Evolutionary conservation across 2,888 invertebrate species (phyloP), one percentile per base, ranked within the genome.

Genomic region (Fragum sueziense): DNA sequence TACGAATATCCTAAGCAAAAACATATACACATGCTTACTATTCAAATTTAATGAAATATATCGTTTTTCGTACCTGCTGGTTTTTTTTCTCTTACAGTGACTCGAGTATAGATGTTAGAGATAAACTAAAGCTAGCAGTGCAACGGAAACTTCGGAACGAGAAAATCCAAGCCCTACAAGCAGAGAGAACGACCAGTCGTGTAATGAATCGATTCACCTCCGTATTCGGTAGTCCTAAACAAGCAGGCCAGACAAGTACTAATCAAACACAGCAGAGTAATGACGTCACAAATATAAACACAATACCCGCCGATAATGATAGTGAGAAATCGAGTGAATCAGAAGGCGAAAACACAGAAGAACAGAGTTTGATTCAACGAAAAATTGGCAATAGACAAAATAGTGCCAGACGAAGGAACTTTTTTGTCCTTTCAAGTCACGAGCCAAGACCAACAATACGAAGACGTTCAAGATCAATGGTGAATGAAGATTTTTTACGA

Each of bases 21-120:
- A n/a, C n/a, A n/a, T n/a, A n/a, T n/a, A n/a, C n/a, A n/a, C n/a
- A n/a, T n/a, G n/a, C n/a, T n/a, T n/a, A n/a, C n/a, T n/a, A n/a
- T n/a, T n/a, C n/a, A n/a, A n/a, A n/a, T n/a, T n/a, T n/a, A n/a
- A n/a, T n/a, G n/a, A n/a, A n/a, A n/a, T n/a, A n/a, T n/a, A n/a
- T n/a, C n/a, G n/a, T n/a, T n/a, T n/a, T n/a, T n/a, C n/a, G n/a
- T n/a, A n/a, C n/a, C n/a, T n/a, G n/a, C n/a, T n/a, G n/a, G n/a
- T n/a, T n/a, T 37, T 6, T 37, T 72, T 72, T 22, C 41, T 61
- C 37, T 79, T 70, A 6, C 67, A 88, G 88, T 47, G 88, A 88
- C 70, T 88, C 88, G 0, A 88, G 88, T 69, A 76, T 86, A 11
- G 86, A 86, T 67, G 85, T 86, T 70, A 59, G 75, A 34, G 80